Conservation (phyloP, 2,797 vertebrate species). For the Rhinogobio ventralis region DNA sequence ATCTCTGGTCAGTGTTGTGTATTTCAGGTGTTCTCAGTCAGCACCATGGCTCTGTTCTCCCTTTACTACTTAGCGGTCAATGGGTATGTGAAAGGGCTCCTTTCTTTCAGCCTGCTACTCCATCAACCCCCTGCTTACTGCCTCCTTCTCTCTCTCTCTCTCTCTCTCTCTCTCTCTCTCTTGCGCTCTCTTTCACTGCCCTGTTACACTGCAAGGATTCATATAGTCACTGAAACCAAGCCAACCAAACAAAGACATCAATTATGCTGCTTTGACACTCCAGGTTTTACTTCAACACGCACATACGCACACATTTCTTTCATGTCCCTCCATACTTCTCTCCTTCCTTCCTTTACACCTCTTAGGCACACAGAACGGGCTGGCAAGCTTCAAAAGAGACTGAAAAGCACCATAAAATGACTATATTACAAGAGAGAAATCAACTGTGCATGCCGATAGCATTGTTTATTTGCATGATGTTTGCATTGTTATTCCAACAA, state of each 20-base stretch:
- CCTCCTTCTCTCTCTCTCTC: constrained; percentile 56
- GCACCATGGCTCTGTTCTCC: constrained; percentile 46
- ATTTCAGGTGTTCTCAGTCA: constrained; percentile 54
- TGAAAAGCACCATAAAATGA: background rate
- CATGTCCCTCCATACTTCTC: constrained; percentile 24
- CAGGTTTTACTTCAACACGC: constrained; percentile 54
- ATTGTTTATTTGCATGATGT: background rate
- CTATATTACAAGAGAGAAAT: background rate
- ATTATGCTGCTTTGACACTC: constrained; percentile 62
- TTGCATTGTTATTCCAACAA: background rate
- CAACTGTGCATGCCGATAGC: background rate
- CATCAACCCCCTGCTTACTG: constrained; percentile 38
- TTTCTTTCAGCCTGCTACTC: constrained; percentile 62
- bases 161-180: constrained; percentile 57
- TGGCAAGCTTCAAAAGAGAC: constrained; percentile 30
- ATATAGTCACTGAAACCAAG: constrained; percentile 53
- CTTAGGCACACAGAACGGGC: constrained; percentile 31
- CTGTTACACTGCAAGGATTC: constrained; percentile 58
- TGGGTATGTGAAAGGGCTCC: constrained; percentile 63
- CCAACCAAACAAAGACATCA: constrained; percentile 67
- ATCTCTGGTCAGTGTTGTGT: constrained; percentile 53
- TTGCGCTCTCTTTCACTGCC: constrained; percentile 67
- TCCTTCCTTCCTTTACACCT: constrained; percentile 29
- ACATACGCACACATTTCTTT: constrained; percentile 21
- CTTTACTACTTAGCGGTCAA: constrained; percentile 52